Evolutionary conservation across 2,888 invertebrate genomes (phyloP).

Genomic region (Helobdella robusta): DNA sequence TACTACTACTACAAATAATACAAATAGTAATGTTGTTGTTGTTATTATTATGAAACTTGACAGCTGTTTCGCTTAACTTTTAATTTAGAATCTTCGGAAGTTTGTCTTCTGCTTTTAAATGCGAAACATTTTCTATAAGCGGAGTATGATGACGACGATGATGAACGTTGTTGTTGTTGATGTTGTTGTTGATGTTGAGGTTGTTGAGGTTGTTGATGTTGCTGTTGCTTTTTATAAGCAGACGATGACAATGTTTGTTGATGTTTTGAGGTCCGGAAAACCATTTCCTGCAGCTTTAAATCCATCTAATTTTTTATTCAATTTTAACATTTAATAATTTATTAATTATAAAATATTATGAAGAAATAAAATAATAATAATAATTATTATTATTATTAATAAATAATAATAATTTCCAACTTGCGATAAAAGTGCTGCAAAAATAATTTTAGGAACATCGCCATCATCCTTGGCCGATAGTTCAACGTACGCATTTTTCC

Average conservation of each 20-base stretch:
- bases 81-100: conserved; percentile 19
- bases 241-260: no score
- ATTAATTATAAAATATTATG: not conserved
- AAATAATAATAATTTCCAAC: not conserved
- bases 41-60: conserved; percentile 13
- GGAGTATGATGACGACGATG: no score
- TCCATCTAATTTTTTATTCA: not conserved
- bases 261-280: not conserved
- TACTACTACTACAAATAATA: no score
- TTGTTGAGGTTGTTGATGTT: no score
- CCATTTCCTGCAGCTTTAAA: not conserved
- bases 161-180: no score
- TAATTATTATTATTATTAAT: not conserved
- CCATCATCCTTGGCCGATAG: conserved; percentile 24
- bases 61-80: conserved; percentile 15
- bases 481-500: conserved; percentile 11
- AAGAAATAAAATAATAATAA: not conserved
- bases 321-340: not conserved
- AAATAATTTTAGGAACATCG: conserved; percentile 13
- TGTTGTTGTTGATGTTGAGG: no score
- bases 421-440: conserved; percentile 13
- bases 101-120: conserved; percentile 13
- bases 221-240: no score
- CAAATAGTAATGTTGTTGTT: no score
- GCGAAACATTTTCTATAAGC: conserved; percentile 1